Base-by-base conservation (phyloP, 2,797 vertebrate species). In the Cyclopterus lumpus region DNA sequence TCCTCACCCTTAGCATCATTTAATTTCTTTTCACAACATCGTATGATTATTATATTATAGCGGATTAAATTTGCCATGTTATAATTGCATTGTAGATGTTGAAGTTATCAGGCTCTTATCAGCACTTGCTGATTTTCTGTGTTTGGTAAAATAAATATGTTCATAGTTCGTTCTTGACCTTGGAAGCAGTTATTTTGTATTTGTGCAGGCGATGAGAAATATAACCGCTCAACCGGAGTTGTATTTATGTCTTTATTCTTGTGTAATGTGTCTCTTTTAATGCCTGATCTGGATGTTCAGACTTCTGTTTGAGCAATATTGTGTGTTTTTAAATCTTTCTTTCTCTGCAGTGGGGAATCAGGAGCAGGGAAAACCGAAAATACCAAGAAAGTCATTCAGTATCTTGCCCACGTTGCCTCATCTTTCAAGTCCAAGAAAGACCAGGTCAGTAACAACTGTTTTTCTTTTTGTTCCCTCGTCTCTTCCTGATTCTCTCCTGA, bases 381-480 rank as follows among this genome's bases (percentile, higher is more conserved):
- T 81, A 99, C 98, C 68, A 99, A 99, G 94, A 99, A 99, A 81
- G 98, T 99, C 32, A 99, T 99, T 90, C 98, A 99, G 90, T 99
- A 98, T 87, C 92, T 99, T 77, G 98, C 98, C 11, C 94, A 96
- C 0, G 97, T 99, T 78, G 97, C 98, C 40, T 98, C 97, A 0
- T 99, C 98, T 0, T 96, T 96, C 83, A 99, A 99, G 91, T 96
- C 94, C 73, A 99, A 99, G 89, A 99, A 99, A 86, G 98, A 99
- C 79, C 97, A 96, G 95, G 98, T 99, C 83, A 92, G 93, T 92
- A 16, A 67, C 60, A 28, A 5, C 49, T 10, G 6, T 14, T 59
- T 34, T 62, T 9, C 20, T 15, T 2, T 12, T 48, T 5, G 8
- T 9, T 26, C 5, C 57, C 63, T 51, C 20, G 11, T 75, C 55